These are phyloP conservation scores for Rhagonycha fulva DNA, from an alignment of 2,888 invertebrate species.

Conservation along the genomic window DNA sequence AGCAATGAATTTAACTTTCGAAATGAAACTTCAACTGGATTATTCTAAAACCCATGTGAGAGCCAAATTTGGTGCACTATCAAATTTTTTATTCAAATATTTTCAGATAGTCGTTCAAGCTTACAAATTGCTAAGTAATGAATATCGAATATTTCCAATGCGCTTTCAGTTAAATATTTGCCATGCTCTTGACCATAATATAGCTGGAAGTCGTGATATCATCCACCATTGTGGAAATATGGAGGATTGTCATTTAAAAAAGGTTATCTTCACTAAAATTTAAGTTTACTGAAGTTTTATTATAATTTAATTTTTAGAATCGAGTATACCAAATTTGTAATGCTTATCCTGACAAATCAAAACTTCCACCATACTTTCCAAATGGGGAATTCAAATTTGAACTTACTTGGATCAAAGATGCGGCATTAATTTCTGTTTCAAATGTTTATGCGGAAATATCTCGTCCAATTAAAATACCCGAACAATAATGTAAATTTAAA, in stretches of 20 bases:
- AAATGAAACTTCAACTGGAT: no score
- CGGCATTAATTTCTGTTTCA: not conserved
- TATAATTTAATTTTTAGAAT: not conserved
- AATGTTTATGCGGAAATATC: not conserved
- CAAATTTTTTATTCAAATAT: not conserved
- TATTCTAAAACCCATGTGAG: no score
- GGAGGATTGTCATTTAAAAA: not conserved
- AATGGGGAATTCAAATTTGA: not conserved
- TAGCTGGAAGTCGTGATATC: not conserved
- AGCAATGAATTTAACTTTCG: not conserved
- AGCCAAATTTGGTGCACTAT: not conserved
- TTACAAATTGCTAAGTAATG: not conserved
- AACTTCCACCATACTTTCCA: not conserved
- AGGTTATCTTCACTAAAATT: not conserved
- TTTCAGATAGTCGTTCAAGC: not conserved
- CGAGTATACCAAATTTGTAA: not conserved
- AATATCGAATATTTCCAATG: not conserved
- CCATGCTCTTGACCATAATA: not conserved
- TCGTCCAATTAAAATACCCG: slow-evolving; percentile 7
- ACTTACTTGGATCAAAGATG: not conserved
- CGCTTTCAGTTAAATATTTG: not conserved
- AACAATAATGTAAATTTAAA: not conserved
- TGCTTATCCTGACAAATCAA: not conserved
- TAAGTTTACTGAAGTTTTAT: no score
- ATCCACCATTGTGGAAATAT: not conserved